Conservation (phyloP, 2,113 vertebrate species). For the Sander lucioperca region DNA sequence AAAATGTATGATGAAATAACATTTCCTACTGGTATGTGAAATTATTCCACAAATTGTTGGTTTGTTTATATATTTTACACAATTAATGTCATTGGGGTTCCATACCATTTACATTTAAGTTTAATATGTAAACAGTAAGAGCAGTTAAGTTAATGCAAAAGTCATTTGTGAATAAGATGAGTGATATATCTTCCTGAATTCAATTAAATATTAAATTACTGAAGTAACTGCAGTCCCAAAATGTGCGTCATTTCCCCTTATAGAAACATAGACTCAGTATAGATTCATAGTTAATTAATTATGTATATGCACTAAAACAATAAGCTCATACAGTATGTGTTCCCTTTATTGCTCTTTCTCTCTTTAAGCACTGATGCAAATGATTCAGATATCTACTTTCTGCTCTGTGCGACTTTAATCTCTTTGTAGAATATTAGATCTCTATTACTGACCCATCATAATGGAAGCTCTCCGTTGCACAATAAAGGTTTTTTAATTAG, state of each 20-base stretch:
- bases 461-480: conserved; percentile 66
- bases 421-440: conserved; percentile 68
- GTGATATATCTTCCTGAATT: conserved; percentile 23
- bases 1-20: no score
- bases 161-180: conserved; percentile 32
- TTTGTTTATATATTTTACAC: no score
- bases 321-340: conserved; percentile 19
- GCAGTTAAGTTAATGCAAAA: background rate
- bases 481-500: conserved; percentile 79
- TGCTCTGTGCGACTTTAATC: conserved; percentile 66
- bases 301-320: conserved; percentile 50
- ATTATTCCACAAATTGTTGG: no score
- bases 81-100: background rate
- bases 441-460: conserved; percentile 63
- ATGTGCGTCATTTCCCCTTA: conserved; percentile 44
- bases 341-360: conserved; percentile 47
- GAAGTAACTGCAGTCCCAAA: conserved; percentile 37
- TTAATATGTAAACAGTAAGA: background rate
- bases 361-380: conserved; percentile 54
- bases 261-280: conserved; percentile 19
- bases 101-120: background rate
- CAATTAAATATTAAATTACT: conserved; percentile 41
- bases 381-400: conserved; percentile 50
- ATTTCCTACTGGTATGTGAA: no score
- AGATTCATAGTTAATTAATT: conserved; percentile 45